A percentile compares a stretch with the other conserved stretches of the same genome.
Evolutionary conservation across 2,113 vertebrate genomes (phyloP).

Genomic region (Anser brachyrhynchus): DNA sequence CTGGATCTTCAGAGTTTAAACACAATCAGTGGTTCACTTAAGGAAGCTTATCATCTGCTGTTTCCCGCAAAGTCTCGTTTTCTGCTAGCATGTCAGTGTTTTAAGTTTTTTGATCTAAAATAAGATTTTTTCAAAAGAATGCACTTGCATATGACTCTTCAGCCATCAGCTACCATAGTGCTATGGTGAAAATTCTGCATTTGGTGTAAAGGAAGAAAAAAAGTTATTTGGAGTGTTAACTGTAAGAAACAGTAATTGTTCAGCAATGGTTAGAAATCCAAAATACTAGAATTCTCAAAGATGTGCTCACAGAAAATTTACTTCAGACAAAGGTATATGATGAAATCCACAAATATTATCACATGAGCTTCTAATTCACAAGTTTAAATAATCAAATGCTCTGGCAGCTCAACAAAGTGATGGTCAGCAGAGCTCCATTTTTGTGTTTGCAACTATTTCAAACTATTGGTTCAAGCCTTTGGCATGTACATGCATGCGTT

Average conservation of each 20-base stretch:
- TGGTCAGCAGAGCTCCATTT: background rate
- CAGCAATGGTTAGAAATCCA: background rate
- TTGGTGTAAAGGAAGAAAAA: background rate
- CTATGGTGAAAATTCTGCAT: background rate
- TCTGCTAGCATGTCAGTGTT: background rate
- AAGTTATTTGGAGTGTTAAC: background rate
- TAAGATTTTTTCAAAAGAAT: background rate
- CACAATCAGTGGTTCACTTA: background rate
- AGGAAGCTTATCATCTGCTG: background rate
- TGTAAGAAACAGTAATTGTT: background rate
- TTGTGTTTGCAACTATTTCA: background rate
- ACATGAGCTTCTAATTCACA: background rate
- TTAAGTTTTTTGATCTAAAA: background rate
- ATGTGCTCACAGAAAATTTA: background rate
- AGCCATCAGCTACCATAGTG: background rate
- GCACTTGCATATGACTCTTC: background rate
- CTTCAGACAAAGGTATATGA: background rate
- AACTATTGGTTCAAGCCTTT: fast-evolving
- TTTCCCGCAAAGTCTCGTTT: background rate
- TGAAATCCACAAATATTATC: background rate
- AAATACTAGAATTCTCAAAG: background rate
- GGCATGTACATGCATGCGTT: background rate
- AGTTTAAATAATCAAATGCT: background rate
- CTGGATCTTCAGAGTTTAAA: background rate
- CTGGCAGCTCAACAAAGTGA: background rate